These are phyloP conservation scores for Encarsia formosa DNA, from an alignment of 2,888 invertebrate species.

Conservation along the genomic window DNA sequence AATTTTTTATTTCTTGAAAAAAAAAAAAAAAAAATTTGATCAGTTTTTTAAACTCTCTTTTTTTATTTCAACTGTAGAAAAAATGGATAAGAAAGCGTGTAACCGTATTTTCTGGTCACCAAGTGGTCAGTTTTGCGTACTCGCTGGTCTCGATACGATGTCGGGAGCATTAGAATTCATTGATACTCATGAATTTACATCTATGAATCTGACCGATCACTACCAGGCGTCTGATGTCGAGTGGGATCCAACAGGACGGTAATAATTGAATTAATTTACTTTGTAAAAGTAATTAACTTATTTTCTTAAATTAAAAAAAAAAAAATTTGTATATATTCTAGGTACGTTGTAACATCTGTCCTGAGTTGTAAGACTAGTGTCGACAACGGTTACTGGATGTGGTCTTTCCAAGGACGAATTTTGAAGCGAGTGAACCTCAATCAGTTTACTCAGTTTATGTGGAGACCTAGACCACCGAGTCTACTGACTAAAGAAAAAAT, in stretches of 20 bases:
- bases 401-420: slow-evolving; percentile 91
- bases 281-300: not conserved
- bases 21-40: not conserved
- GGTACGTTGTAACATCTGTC: slow-evolving; percentile 88
- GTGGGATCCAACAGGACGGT: slow-evolving; percentile 98
- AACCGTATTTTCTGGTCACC: slow-evolving; percentile 96
- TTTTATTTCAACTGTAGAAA: slow-evolving; percentile 43
- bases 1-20: not conserved
- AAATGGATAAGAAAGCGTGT: slow-evolving; percentile 77
- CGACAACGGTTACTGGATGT: slow-evolving; percentile 88
- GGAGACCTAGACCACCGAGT: slow-evolving; percentile 91
- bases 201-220: slow-evolving; percentile 93
- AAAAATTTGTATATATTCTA: not conserved
- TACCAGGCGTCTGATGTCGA: slow-evolving; percentile 93
- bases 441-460: slow-evolving; percentile 89
- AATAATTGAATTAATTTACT: not conserved
- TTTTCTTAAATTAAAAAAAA: not conserved
- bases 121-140: slow-evolving; percentile 88
- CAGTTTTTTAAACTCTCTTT: not conserved
- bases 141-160: slow-evolving; percentile 79
- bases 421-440: slow-evolving; percentile 82
- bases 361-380: slow-evolving; percentile 95
- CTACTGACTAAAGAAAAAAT: slow-evolving; percentile 79
- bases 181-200: slow-evolving; percentile 90
- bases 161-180: slow-evolving; percentile 92